Conservation (phyloP, 2,113 vertebrate species). For the Proteles cristata region DNA sequence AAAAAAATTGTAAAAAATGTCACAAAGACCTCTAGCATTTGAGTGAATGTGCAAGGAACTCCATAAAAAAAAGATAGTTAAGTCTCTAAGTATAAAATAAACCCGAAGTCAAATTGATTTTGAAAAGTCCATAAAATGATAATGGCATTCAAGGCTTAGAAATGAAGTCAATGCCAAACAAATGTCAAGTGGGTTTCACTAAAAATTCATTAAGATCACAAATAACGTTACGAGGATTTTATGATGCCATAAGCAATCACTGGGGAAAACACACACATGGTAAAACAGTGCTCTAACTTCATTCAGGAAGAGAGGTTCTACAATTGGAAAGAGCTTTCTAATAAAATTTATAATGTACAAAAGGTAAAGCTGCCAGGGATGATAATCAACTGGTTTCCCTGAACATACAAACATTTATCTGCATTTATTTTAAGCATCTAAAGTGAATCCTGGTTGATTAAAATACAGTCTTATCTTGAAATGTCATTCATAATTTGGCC, state of each 20-base stretch:
- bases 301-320: conserved; percentile 52
- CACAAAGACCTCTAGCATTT: background rate
- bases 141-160: conserved; percentile 28
- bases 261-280: background rate
- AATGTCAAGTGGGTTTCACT: conserved; percentile 36
- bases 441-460: conserved; percentile 55
- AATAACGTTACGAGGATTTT: conserved; percentile 60
- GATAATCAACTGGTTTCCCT: conserved; percentile 47
- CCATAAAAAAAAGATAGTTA: background rate
- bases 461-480: conserved; percentile 47
- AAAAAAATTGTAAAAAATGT: background rate
- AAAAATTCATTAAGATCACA: conserved; percentile 58
- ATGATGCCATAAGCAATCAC: background rate
- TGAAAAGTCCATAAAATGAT: background rate
- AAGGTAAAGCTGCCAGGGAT: conserved; percentile 39
- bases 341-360: conserved; percentile 57
- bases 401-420: conserved; percentile 64
- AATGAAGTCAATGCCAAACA: conserved; percentile 47
- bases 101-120: conserved; percentile 39
- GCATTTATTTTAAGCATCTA: conserved; percentile 59
- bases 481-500: conserved; percentile 43
- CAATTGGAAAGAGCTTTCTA: conserved; percentile 44
- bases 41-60: background rate
- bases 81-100: conserved; percentile 25
- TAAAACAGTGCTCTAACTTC: conserved; percentile 30